phyloP scores from a whole-genome alignment of 1,140 invertebrate genomes.

The Euura lappo region DNA sequence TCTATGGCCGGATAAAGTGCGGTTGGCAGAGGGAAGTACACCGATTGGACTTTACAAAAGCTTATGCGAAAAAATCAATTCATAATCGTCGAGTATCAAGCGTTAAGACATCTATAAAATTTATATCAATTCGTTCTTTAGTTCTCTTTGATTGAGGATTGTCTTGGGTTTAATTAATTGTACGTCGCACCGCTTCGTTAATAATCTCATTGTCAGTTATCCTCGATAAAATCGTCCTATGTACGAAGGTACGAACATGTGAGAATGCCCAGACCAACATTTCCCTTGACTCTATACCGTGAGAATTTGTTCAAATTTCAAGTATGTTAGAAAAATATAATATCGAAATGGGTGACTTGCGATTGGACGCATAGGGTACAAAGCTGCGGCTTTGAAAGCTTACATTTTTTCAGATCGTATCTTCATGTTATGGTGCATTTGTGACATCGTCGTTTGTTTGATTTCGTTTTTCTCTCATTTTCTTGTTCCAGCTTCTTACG shows the following conservation, averaged over 20 bases:
- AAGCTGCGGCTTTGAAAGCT: no score
- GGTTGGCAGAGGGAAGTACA: not conserved
- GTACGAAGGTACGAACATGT: no score
- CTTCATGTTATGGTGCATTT: constrained; percentile 52
- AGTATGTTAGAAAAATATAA: no score
- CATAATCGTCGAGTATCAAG: not conserved
- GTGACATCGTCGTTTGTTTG: constrained; percentile 47
- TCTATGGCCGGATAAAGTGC: not conserved
- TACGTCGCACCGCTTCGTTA: not conserved
- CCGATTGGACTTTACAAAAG: not conserved
- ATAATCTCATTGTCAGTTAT: no score
- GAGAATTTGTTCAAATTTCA: no score
- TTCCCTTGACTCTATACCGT: no score
- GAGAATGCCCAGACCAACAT: no score
- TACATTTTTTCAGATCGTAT: no score
- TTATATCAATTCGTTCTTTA: not conserved
- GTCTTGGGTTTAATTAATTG: not conserved
- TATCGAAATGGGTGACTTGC: not conserved
- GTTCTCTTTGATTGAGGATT: not conserved
- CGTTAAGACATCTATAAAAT: not conserved
- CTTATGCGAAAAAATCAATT: constrained; percentile 1
- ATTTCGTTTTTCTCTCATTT: constrained; percentile 51
- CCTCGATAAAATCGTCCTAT: no score
- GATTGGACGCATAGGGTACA: constrained; percentile 9
- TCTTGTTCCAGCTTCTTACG: constrained; percentile 58